Base-by-base conservation (phyloP, 2,113 vertebrate species). In the Psittacula cyanocephala region DNA sequence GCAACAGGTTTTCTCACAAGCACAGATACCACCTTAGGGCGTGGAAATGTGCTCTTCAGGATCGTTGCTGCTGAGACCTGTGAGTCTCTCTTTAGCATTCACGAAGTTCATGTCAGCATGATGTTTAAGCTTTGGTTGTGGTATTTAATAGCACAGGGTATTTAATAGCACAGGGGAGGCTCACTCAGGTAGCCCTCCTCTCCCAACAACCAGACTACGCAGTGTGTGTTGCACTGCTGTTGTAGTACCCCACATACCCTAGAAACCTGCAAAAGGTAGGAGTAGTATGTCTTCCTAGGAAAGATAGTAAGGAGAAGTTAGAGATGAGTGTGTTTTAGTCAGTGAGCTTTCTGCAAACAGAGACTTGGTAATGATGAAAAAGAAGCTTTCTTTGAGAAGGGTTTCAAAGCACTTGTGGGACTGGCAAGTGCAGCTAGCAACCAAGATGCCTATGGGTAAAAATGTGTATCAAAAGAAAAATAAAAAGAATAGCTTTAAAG, bases 391-490 rank as follows among this genome's bases (percentile, higher is more conserved):
- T 87, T 74, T 94, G 57, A 94, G 63, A 90, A 71, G 50, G 23
- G 7, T 83, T 92, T 64, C 86, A 81, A 89, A 92, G 82, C 0
- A 4, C 57, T 88, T 92, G 55, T 89, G 86, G 87, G 91, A 90
- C 78, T 91, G 41, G 7, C 79, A 81, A 95, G 67, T 81, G 74
- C 47, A 91, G 75, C 50, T 93, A 94, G 59, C 27, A 92, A 81
- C 64, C 52, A 82, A 91, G 59, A 91, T 76, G 72, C 71, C 86
- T 84, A 81, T 95, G 88, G 91, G 75, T 91, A 93, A 96, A 90
- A 93, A 70, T 92, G 59, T 91, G 72, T 82, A 87, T 92, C 89
- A 96, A 81, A 95, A 93, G 31, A 62, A 76, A 92, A 94, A 85
- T 13, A 57, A 88, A 81, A 86, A 81, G 29, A 92, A 92, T 80